Percentiles rank a stretch among this genome's conserved stretches.
Evolutionary conservation across 1,140 invertebrate species (phyloP).

Genomic region (Ceratina australensis): DNA sequence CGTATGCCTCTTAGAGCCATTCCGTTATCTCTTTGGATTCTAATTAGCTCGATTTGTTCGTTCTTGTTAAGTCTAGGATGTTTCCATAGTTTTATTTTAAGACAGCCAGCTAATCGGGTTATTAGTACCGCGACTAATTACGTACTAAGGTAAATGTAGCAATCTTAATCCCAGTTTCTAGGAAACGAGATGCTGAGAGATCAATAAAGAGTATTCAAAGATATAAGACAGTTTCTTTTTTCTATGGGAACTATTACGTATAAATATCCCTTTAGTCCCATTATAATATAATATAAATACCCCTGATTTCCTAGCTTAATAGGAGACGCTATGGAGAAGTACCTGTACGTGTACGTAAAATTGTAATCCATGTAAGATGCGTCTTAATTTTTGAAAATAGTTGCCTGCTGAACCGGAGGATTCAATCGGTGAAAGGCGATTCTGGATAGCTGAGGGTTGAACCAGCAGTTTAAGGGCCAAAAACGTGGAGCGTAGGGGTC

Average conservation of each 20-base stretch:
- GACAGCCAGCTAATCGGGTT: neutral
- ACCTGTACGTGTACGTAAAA: too few relatives aligned
- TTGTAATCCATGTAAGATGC: too few relatives aligned
- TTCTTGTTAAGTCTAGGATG: constrained; percentile 6
- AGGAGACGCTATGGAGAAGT: too few relatives aligned
- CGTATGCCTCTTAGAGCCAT: constrained; percentile 14
- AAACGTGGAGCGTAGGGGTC: neutral
- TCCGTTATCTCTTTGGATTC: constrained; percentile 5
- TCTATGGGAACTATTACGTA: too few relatives aligned
- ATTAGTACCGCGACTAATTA: constrained; percentile 1
- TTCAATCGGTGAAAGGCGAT: neutral
- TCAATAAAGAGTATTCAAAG: neutral
- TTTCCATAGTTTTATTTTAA: neutral
- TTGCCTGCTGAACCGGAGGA: neutral
- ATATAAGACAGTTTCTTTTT: constrained; percentile 5
- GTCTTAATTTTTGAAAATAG: neutral
- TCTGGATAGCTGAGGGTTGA: constrained; percentile 51
- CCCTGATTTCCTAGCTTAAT: too few relatives aligned
- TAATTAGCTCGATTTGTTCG: constrained; percentile 27
- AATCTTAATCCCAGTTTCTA: neutral
- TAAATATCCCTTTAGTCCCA: too few relatives aligned
- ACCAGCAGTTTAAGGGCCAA: constrained; percentile 34
- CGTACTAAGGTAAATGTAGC: neutral
- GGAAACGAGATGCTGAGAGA: constrained; percentile 13
- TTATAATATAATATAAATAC: too few relatives aligned